Evolutionary conservation across 2,888 invertebrate genomes (phyloP).

Genomic region (Hedya salicella): DNA sequence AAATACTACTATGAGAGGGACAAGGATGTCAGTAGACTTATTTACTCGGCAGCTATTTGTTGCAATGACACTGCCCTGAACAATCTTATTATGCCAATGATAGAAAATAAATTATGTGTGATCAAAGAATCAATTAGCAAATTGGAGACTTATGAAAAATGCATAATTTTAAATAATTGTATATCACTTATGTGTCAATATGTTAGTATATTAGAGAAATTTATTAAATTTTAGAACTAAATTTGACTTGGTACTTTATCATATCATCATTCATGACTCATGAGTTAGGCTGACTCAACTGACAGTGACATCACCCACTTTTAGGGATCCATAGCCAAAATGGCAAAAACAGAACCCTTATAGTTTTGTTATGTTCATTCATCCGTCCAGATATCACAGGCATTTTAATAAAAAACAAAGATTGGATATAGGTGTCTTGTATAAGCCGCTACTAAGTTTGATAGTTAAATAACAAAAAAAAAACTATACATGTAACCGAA

Average conservation of each 20-base stretch:
- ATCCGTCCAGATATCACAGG: too few relatives aligned
- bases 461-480: too few relatives aligned
- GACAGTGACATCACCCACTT: too few relatives aligned
- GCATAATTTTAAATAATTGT: constrained; percentile 75
- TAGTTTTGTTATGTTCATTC: too few relatives aligned
- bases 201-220: constrained; percentile 78
- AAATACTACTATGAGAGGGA: constrained; percentile 74
- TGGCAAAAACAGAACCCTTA: too few relatives aligned
- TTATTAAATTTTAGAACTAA: constrained; percentile 78
- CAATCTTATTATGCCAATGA: constrained; percentile 71
- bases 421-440: too few relatives aligned
- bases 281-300: neutral
- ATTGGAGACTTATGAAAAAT: constrained; percentile 59
- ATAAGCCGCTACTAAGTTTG: too few relatives aligned
- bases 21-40: constrained; percentile 72
- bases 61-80: constrained; percentile 70
- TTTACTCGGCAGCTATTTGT: constrained; percentile 77
- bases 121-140: constrained; percentile 65
- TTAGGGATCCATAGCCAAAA: too few relatives aligned
- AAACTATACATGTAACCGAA: too few relatives aligned
- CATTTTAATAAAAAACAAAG: too few relatives aligned
- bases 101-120: constrained; percentile 61
- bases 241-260: neutral
- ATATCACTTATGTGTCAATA: constrained; percentile 77
- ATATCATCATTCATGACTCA: too few relatives aligned